phyloP scores from a whole-genome alignment of 2,888 invertebrate genomes.

The Teleiodes luculella region DNA sequence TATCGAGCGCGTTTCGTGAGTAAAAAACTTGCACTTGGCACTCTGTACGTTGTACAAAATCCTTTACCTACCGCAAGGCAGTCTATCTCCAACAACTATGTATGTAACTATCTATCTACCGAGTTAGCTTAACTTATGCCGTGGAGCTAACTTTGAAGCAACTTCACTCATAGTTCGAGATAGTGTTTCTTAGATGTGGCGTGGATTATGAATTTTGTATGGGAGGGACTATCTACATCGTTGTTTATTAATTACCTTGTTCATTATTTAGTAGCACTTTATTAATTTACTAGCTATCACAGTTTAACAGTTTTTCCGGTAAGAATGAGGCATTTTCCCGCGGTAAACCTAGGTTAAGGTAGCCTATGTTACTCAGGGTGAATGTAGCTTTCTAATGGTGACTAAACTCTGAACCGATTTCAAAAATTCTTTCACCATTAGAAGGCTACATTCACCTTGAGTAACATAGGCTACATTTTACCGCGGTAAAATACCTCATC shows the following conservation, averaged over 20 bases:
- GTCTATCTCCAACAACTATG: constrained; percentile 2
- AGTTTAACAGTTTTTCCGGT: no score
- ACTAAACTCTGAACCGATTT: no score
- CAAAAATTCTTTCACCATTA: no score
- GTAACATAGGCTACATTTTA: no score
- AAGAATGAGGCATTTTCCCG: no score
- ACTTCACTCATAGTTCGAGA: constrained; percentile 1
- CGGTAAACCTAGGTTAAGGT: no score
- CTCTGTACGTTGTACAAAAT: not conserved
- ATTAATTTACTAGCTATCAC: no score
- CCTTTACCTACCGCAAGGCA: not conserved
- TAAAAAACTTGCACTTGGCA: not conserved
- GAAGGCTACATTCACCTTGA: no score
- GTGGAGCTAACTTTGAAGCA: not conserved
- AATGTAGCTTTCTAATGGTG: no score
- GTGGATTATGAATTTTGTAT: not conserved
- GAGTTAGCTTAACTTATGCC: constrained; percentile 4
- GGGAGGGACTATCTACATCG: not conserved
- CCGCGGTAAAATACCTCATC: no score
- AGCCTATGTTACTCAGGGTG: no score
- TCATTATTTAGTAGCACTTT: no score
- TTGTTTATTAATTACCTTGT: not conserved
- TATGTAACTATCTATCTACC: constrained; percentile 1
- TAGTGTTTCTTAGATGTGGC: not conserved
- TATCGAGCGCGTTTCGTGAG: not conserved